These are phyloP conservation scores for Semotilus atromaculatus DNA, from an alignment of 2,797 vertebrate species.

Conservation along the genomic window DNA sequence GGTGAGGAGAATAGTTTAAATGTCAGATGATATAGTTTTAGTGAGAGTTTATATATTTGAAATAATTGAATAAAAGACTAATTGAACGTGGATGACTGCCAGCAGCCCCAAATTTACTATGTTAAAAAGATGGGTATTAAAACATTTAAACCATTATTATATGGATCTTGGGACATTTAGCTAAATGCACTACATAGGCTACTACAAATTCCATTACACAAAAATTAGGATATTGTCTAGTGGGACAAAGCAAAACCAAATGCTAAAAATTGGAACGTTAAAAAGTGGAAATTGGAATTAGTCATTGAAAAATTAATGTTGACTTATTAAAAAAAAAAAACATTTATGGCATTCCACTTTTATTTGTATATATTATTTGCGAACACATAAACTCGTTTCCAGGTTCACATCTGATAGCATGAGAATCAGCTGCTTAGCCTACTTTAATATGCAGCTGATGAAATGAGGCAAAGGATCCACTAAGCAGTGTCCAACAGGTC, in stretches of 20 bases:
- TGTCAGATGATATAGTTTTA: background rate
- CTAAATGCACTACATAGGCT: background rate
- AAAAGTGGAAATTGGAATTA: background rate
- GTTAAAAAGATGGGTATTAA: background rate
- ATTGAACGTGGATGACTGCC: background rate
- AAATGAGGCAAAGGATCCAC: slow-evolving; percentile 52
- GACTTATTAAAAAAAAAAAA: background rate
- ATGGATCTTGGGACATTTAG: background rate
- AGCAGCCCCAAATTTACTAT: background rate
- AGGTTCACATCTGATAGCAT: background rate
- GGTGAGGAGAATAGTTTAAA: background rate
- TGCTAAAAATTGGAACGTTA: background rate
- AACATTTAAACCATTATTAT: background rate
- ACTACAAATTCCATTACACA: background rate
- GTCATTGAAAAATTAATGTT: background rate
- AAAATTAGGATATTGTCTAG: background rate
- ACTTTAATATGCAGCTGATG: slow-evolving; percentile 33
- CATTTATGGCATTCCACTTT: background rate
- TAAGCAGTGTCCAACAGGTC: slow-evolving; percentile 45
- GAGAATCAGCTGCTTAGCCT: background rate
- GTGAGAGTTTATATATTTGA: background rate
- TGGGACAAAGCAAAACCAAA: background rate
- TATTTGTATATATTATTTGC: background rate
- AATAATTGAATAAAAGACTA: background rate
- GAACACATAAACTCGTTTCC: background rate